Evolutionary conservation across 1,140 invertebrate genomes (phyloP).

Genomic region (Sarcophaga peregrina): DNA sequence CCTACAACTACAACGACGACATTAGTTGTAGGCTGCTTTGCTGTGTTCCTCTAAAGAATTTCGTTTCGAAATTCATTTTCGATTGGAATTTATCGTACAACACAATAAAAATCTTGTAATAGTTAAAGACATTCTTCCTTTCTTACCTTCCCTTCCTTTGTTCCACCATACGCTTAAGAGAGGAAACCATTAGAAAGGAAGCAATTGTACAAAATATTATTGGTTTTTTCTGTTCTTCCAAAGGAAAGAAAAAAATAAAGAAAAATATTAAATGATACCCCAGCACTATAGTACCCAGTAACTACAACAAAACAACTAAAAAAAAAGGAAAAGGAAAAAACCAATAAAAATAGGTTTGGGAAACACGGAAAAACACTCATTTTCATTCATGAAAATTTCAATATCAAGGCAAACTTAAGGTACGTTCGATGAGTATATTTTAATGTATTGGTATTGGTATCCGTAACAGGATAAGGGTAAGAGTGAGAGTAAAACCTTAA

Average conservation of each 20-base stretch:
- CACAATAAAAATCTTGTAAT: conserved; percentile 11
- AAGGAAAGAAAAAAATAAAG: background rate
- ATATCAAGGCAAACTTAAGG: conserved; percentile 11
- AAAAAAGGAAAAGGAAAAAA: background rate
- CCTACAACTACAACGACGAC: too few relatives aligned
- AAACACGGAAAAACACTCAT: background rate
- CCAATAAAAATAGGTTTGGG: background rate
- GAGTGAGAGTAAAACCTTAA: background rate
- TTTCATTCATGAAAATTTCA: background rate
- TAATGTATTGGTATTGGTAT: background rate
- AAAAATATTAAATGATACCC: background rate
- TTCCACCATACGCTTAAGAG: background rate
- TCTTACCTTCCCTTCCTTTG: too few relatives aligned
- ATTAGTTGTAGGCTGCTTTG: too few relatives aligned
- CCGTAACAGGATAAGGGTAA: background rate
- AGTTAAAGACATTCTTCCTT: background rate
- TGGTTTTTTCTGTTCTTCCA: background rate
- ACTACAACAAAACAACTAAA: background rate
- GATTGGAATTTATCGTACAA: too few relatives aligned
- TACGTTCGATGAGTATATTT: background rate
- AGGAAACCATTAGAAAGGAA: background rate
- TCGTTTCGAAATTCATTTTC: too few relatives aligned
- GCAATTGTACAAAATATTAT: background rate
- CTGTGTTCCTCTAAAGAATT: too few relatives aligned
- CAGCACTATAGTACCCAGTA: background rate